Base-by-base conservation (phyloP, 2,888 invertebrate species). In the Pollenia griseotomentosa region DNA sequence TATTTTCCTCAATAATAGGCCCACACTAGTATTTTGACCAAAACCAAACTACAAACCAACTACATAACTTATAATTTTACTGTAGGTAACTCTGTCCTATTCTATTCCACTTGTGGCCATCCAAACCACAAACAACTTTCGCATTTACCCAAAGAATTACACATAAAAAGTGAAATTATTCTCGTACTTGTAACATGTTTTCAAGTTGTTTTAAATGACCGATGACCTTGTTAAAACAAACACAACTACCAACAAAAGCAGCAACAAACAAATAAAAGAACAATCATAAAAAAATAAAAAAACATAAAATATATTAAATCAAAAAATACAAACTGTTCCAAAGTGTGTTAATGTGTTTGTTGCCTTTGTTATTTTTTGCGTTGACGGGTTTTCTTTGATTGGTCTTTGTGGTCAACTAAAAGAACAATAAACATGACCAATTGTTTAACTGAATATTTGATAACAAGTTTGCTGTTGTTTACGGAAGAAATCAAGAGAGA, bases 151-250 rank as follows among this genome's bases (percentile, higher is more conserved):
- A 42, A 75, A 75, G 16, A 74, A 61, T 14, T 51, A 48, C 0
- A 48, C 59, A 55, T 51, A 74, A 83, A 33, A 86, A 86, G 83
- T 80, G 75, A 86, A 86, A 80, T 75, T 86, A 61, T 77, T 66
- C 75, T 83, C 75, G 53, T 83, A 44, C 14, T 12, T 40, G 23
- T 44, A 83, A 75, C 70, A 77, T 77, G 70, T 65, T 86, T 23
- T 63, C 14, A 48, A 74, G 19, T 70, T 75, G 46, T 63, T 83
- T 77, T 71, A 57, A 19, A 86, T 83, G 53, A 75, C 83, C 80
- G 80, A 55, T 86, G 83, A 71, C 83, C 74, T 61, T 61, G 42
- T 82, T 68, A 48, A 48, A 63, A 53, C 9, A 73, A 75, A 80
- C 16, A 70, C 11, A 51, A 33, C 11, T 68, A 55, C 44, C 55